A percentile compares a stretch with the other conserved stretches of the same genome.
phyloP scores from a whole-genome alignment of 2,797 vertebrate species.

The Poecile montanus region DNA sequence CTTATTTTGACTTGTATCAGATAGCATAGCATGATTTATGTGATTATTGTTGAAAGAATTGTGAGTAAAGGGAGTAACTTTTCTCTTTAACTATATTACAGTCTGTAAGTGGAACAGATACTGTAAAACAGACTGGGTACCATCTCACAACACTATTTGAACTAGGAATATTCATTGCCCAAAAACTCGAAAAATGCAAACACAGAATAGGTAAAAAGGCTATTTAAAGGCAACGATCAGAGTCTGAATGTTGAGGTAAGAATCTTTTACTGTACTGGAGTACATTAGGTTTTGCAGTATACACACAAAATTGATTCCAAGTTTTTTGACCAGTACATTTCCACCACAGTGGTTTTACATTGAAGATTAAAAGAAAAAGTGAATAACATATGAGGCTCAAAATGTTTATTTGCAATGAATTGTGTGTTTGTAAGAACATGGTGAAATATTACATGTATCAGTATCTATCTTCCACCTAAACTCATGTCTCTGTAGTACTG shows the following conservation, averaged over 20 bases:
- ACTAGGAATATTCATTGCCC: neutral
- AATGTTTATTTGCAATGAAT: neutral
- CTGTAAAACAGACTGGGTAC: neutral
- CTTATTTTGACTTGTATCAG: neutral
- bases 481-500: neutral
- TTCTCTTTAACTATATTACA: neutral
- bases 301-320: neutral
- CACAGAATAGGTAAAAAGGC: neutral
- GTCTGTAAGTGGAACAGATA: neutral
- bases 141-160: neutral
- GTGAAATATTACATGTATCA: neutral
- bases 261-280: neutral
- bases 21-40: neutral
- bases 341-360: neutral
- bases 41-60: neutral
- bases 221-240: neutral
- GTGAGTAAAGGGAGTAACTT: neutral
- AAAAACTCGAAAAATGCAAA: neutral
- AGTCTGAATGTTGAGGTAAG: neutral
- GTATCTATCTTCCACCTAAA: neutral
- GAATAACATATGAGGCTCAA: neutral
- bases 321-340: neutral
- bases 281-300: neutral
- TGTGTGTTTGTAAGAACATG: neutral
- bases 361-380: neutral